Conservation (phyloP, 2,797 vertebrate species). For the Ptychadena robeensis region DNA sequence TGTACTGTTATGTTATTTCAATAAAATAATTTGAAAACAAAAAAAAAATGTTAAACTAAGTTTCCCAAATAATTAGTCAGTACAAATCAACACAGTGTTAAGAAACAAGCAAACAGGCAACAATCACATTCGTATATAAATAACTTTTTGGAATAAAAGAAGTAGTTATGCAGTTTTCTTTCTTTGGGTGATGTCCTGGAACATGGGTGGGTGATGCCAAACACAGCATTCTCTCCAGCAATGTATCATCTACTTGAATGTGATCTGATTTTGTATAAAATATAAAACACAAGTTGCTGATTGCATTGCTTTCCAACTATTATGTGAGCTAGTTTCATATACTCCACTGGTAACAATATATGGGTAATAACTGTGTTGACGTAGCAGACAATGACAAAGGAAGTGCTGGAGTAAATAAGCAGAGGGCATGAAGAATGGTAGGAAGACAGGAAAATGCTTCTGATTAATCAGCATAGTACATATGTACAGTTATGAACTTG, state of each 20-base stretch:
- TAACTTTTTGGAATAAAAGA: conserved; percentile 44
- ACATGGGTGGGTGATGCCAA: conserved; percentile 46
- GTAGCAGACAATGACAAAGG: conserved; percentile 39
- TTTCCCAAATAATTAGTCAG: neutral
- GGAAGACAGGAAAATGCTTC: conserved; percentile 33
- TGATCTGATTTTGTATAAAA: conserved; percentile 62
- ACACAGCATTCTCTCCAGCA: conserved; percentile 26
- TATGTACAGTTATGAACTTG: neutral
- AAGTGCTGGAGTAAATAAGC: conserved; percentile 7
- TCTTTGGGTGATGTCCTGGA: conserved; percentile 51
- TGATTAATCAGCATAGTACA: conserved; percentile 11
- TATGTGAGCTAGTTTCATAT: conserved; percentile 45
- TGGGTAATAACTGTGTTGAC: conserved; percentile 50
- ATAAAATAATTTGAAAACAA: too few species aligned
- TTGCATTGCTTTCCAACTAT: conserved; percentile 54
- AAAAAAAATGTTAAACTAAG: neutral
- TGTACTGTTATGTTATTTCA: too few species aligned
- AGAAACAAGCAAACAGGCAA: neutral
- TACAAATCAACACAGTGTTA: conserved; percentile 7
- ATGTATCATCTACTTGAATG: conserved; percentile 50
- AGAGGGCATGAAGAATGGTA: conserved; percentile 19
- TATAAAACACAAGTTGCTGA: conserved; percentile 57
- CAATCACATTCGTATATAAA: conserved; percentile 31
- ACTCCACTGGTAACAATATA: conserved; percentile 39
- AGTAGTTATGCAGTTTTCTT: conserved; percentile 5